These are phyloP conservation scores for Periophthalmodon schlosseri DNA, from an alignment of 2,113 vertebrate species.

Conservation along the genomic window DNA sequence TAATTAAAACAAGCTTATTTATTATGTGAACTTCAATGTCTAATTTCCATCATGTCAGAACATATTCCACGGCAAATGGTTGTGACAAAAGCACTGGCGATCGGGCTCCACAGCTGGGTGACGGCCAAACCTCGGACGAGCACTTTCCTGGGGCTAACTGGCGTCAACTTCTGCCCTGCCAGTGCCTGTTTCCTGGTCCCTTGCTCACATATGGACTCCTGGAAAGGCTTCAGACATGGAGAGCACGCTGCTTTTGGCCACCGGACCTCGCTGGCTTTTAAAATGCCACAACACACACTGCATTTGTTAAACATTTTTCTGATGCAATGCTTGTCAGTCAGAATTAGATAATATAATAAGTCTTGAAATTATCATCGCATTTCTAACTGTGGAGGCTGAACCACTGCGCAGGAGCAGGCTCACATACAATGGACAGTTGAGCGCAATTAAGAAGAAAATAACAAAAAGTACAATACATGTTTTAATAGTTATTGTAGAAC, in stretches of 20 bases:
- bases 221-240: slow-evolving; percentile 55
- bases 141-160: slow-evolving; percentile 59
- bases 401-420: no score
- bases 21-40: not conserved
- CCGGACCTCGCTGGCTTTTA: slow-evolving; percentile 27
- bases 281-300: slow-evolving; percentile 51
- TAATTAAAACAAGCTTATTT: not conserved
- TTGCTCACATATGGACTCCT: slow-evolving; percentile 54
- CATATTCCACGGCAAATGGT: slow-evolving; percentile 4
- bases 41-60: not conserved
- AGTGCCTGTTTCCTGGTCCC: slow-evolving; percentile 65
- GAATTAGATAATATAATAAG: slow-evolving; percentile 11
- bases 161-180: slow-evolving; percentile 52
- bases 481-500: no score
- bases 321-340: slow-evolving; percentile 48
- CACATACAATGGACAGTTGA: no score
- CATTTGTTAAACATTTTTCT: slow-evolving; percentile 63
- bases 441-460: no score
- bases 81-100: slow-evolving; percentile 11
- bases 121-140: slow-evolving; percentile 43
- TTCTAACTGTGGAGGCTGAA: no score
- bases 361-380: no score
- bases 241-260: slow-evolving; percentile 66
- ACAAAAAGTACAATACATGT: no score
- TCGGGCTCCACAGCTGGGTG: slow-evolving; percentile 20